Evolutionary conservation across 2,113 vertebrate genomes (phyloP).

Genomic region (Myotis davidii): DNA sequence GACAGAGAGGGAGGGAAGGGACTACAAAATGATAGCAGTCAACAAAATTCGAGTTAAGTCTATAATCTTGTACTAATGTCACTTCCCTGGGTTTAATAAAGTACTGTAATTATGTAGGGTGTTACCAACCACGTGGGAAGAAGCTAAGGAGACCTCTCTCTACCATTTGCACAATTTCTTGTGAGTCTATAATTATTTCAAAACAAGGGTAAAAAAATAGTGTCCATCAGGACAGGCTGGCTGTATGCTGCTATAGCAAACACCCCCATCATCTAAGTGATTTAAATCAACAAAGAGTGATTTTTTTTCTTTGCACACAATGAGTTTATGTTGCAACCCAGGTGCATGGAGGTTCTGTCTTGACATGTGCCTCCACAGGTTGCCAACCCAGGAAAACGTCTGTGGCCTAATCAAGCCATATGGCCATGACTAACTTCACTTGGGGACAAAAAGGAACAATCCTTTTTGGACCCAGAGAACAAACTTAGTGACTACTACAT

Average conservation of each 20-base stretch:
- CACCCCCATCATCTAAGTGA: neutral
- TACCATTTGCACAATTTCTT: neutral
- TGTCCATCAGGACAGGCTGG: neutral
- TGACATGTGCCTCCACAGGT: neutral
- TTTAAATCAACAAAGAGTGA: neutral
- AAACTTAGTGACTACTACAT: neutral
- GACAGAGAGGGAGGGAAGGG: neutral
- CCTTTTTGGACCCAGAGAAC: neutral
- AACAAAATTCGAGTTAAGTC: neutral
- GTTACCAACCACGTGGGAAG: neutral
- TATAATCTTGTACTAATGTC: neutral
- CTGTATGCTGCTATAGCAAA: neutral
- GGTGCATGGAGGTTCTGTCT: neutral
- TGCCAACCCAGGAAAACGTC: neutral
- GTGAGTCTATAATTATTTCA: too few relatives aligned
- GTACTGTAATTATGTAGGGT: neutral
- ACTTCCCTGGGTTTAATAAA: neutral
- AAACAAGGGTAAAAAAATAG: neutral
- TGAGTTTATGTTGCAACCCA: neutral
- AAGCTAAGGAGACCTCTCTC: neutral
- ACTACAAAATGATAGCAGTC: neutral
- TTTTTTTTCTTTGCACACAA: neutral
- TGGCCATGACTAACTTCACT: neutral
- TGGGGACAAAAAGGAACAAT: neutral
- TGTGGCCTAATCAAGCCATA: neutral